Evolutionary conservation across 2,113 vertebrate species (phyloP).

Genomic region (Dromiciops gliroides): DNA sequence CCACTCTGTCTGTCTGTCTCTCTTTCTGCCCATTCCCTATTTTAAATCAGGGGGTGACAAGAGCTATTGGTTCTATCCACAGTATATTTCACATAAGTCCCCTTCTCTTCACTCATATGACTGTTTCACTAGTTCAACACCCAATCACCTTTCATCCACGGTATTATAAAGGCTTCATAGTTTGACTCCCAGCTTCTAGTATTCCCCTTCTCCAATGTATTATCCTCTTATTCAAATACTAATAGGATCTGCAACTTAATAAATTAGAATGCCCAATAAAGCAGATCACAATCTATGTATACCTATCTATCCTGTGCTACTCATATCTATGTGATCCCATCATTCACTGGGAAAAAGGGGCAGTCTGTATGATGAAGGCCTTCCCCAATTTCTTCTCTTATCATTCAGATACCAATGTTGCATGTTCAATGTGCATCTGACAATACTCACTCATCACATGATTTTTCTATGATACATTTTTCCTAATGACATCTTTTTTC

Average conservation of each 20-base stretch:
- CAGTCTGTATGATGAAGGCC: neutral
- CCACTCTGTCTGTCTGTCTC: accelerated
- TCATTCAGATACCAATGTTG: neutral
- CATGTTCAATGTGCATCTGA: neutral
- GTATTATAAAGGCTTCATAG: neutral
- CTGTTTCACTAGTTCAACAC: neutral
- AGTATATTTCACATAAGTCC: neutral
- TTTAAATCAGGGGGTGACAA: neutral
- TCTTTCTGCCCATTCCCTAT: neutral
- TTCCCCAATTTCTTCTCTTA: neutral
- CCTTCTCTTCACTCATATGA: neutral
- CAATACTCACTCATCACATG: neutral
- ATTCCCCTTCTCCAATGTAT: neutral
- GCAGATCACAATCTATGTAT: neutral
- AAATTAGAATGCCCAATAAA: neutral
- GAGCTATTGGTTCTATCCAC: neutral
- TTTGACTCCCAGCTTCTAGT: neutral
- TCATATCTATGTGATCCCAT: neutral
- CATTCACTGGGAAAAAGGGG: neutral
- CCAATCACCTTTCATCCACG: neutral
- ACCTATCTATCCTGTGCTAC: neutral
- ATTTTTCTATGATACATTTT: neutral
- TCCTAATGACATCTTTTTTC: neutral
- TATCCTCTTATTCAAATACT: neutral
- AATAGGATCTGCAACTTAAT: neutral